Evolutionary conservation across 2,888 invertebrate species (phyloP), one percentile per base, ranked within the genome.

Genomic region (Oligia fasciuncula): DNA sequence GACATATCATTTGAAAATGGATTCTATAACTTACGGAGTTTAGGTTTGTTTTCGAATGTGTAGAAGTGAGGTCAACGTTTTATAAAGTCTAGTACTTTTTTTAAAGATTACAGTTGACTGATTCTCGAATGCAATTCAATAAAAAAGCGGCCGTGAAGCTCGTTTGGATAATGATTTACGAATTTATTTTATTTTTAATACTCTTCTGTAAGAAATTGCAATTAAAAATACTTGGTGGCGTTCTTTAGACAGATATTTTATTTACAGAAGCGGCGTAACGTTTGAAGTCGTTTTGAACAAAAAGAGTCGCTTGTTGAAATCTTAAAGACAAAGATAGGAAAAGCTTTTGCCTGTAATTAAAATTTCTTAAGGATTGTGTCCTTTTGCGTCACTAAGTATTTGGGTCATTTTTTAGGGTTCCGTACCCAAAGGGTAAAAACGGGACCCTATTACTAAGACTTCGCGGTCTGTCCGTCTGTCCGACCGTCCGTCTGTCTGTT

Each of bases 121-220:
- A 89, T 88, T 89, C 85, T 89, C 80, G 88, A 87, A 85, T 85
- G 85, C 84, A 89, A 85, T 88, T 88, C 83, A 82, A 83, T 86
- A 86, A 84, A 88, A 88, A 88, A 85, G 70, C 51, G 67, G 73
- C 71, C 14, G 75, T 69, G 63, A 81, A 86, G 79, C 87, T 85
- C 54, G 88, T 87, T 88, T 85, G 75, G 75, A 87, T 88, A 87
- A 88, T 86, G 85, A 85, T 87, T 87, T 83, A 83, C 79, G 80
- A 83, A 77, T 86, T 82, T 83, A 71, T 85, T 88, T 86, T 75
- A 76, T 85, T 88, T 86, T 75, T 63, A 76, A 62, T 75, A n/a
- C 67, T 76, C 40, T 65, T 72, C 57, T 76, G 49, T 77, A 79
- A 78, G 69, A 81, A 80, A 83, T 81, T 81, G 79, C 85, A 82